Evolutionary conservation across 2,797 vertebrate genomes (phyloP).

Genomic region (Pogonophryne albipinna): DNA sequence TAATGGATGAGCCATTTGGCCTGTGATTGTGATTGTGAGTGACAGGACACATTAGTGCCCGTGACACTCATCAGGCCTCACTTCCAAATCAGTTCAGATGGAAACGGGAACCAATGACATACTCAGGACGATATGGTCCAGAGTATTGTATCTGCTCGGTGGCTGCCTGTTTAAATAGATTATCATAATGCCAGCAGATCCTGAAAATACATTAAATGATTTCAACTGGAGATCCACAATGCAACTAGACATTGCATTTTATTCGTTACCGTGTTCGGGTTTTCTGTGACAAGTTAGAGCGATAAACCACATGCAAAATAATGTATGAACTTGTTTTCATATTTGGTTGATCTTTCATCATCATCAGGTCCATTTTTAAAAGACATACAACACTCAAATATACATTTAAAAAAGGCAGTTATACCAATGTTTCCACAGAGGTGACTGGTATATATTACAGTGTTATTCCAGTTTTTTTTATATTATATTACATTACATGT

Average conservation of each 20-base stretch:
- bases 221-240: neutral
- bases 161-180: neutral
- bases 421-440: too few relatives aligned
- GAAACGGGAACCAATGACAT: slow-evolving; percentile 7
- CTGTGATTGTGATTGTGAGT: slow-evolving; percentile 26
- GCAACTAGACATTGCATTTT: neutral
- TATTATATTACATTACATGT: too few relatives aligned
- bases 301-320: neutral
- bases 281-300: neutral
- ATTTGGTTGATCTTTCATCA: neutral
- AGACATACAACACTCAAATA: too few relatives aligned
- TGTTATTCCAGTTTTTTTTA: neutral
- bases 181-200: neutral
- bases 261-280: neutral
- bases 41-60: slow-evolving; percentile 42
- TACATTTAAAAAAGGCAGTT: too few relatives aligned
- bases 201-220: neutral
- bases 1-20: slow-evolving; percentile 33
- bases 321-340: neutral
- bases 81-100: slow-evolving; percentile 34
- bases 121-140: neutral
- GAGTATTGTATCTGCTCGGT: neutral
- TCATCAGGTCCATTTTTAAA: too few relatives aligned
- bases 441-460: too few relatives aligned
- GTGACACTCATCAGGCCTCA: slow-evolving; percentile 46